Percentiles rank a stretch among this genome's conserved stretches.
These are phyloP conservation scores for Exaiptasia diaphana DNA, from an alignment of 64 coral and sea anemone genomes.

Conservation along the genomic window DNA sequence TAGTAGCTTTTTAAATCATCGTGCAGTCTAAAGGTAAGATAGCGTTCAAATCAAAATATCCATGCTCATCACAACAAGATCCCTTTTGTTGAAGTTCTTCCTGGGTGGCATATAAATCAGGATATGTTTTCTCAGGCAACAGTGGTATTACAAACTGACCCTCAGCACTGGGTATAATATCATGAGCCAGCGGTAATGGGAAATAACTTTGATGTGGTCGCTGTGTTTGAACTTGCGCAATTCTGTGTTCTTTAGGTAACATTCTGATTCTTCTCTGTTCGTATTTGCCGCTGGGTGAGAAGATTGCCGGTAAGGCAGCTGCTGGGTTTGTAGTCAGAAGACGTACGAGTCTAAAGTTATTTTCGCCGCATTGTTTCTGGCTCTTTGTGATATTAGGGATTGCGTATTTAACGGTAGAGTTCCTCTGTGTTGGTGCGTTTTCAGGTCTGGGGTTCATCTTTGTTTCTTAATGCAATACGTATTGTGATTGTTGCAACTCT, in stretches of 20 bases:
- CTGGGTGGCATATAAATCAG: constrained; percentile 36
- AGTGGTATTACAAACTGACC: not conserved
- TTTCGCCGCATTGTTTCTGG: constrained; percentile 6
- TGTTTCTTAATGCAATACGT: too few relatives aligned
- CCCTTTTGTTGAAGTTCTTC: constrained; percentile 45
- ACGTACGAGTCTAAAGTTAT: constrained; percentile 52
- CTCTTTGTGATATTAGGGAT: not conserved
- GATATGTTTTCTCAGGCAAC: constrained; percentile 4
- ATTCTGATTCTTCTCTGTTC: constrained; percentile 15
- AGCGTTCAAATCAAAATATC: constrained; percentile 32
- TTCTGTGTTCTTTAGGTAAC: not conserved
- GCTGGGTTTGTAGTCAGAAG: constrained; percentile 60
- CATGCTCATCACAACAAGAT: constrained; percentile 23
- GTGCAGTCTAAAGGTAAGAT: constrained; percentile 14
- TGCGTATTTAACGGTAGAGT: too few relatives aligned
- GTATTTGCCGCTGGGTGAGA: constrained; percentile 21
- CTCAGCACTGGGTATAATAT: not conserved
- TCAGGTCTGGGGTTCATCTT: too few relatives aligned
- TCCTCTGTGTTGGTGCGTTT: too few relatives aligned
- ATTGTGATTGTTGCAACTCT: too few relatives aligned
- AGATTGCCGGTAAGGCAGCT: constrained; percentile 43
- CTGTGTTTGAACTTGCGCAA: constrained; percentile 5
- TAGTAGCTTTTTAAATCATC: not conserved
- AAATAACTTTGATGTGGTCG: constrained; percentile 16
- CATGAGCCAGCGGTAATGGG: not conserved